Conservation (phyloP, 2,888 invertebrate species). For the Coremacera marginata region DNA sequence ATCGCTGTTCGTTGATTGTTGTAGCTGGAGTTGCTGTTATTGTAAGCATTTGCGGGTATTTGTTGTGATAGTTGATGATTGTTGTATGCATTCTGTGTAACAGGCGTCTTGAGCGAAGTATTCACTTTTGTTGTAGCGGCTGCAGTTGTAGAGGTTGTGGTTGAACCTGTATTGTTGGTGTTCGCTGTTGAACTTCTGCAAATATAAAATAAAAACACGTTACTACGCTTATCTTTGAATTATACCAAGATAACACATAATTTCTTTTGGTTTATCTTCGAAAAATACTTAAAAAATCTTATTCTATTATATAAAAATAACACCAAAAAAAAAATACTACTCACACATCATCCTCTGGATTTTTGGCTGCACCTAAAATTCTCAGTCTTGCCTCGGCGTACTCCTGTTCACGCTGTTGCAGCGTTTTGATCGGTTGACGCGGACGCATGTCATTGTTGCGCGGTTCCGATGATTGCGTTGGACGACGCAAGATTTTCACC, state of each 20-base stretch:
- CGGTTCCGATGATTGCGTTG: slow-evolving; percentile 74
- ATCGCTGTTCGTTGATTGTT: slow-evolving; percentile 46
- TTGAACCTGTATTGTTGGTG: slow-evolving; percentile 13
- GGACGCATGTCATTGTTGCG: slow-evolving; percentile 77
- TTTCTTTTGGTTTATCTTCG: too few species aligned
- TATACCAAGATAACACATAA: neutral
- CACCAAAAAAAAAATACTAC: neutral
- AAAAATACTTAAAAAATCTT: neutral
- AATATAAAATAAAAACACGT: neutral
- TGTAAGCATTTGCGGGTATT: slow-evolving; percentile 46
- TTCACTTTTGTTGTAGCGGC: slow-evolving; percentile 32
- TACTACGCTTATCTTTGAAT: neutral
- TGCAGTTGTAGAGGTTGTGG: neutral
- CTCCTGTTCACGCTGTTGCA: slow-evolving; percentile 92
- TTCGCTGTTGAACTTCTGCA: neutral
- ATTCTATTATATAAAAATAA: too few species aligned
- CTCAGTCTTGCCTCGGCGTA: slow-evolving; percentile 92
- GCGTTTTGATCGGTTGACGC: slow-evolving; percentile 82
- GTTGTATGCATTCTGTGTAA: slow-evolving; percentile 33
- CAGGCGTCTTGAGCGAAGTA: slow-evolving; percentile 21
- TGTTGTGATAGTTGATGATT: slow-evolving; percentile 53
- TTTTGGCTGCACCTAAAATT: slow-evolving; percentile 88
- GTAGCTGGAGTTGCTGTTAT: slow-evolving; percentile 42
- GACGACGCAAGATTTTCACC: slow-evolving; percentile 86
- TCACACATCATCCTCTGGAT: slow-evolving; percentile 77